Evolutionary conservation across 2,888 invertebrate species (phyloP), one percentile per base, ranked within the genome.

Genomic region (Barypeithes pellucidus): DNA sequence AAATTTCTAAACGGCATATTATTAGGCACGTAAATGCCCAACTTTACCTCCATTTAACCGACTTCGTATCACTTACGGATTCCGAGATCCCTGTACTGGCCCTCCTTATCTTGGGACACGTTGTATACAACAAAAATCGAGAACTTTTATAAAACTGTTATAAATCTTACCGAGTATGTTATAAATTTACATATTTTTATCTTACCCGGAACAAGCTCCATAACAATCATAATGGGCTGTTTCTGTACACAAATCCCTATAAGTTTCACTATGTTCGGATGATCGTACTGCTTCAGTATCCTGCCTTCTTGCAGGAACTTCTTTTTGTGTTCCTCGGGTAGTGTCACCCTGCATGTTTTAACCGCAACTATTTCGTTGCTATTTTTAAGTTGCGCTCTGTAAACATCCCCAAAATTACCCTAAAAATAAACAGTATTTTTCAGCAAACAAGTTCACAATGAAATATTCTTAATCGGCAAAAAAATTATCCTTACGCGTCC

Each of bases 401-500:
- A 97, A 1, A 98, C 98, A 86, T 98, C 98, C 1, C 98, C 98
- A 86, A 98, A 98, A 86, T 98, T 98, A 59, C 98, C 98, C 97
- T 98, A 84, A 67, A 43, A 43, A 43, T n/a, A n/a, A 43, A 11
- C 5, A 82, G 79, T 63, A 0, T 8, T 61, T 18, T 20, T 11
- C 18, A n/a, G 3, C 18, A 18, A 59, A 7, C 36, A n/a, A n/a
- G n/a, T n/a, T n/a, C n/a, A n/a, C n/a, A n/a, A n/a, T n/a, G n/a
- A n/a, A n/a, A n/a, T n/a, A n/a, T n/a, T n/a, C n/a, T n/a, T n/a
- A n/a, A n/a, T n/a, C n/a, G n/a, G n/a, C n/a, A n/a, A n/a, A n/a
- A n/a, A n/a, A n/a, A n/a, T n/a, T n/a, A n/a, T 33, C 36, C 90
- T 89, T 86, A 97, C 97, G 86, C 95, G 89, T 84, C 98, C 98